Evolutionary conservation across 2,888 invertebrate genomes (phyloP), one percentile per base, ranked within the genome.

Genomic region (Parthenolecanium corni): DNA sequence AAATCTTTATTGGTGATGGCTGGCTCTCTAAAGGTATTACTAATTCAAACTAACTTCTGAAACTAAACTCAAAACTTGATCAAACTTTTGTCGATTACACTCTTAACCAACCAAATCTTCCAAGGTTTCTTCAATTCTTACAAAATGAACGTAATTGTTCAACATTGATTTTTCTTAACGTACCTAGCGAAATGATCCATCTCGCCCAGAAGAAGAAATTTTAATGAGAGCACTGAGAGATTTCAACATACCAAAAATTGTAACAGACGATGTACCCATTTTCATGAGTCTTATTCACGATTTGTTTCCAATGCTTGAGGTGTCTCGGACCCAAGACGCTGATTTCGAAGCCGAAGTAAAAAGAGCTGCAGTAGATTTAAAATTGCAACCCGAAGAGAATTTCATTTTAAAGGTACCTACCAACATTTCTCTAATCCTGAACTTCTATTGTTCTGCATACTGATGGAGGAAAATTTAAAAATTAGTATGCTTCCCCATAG

Each of bases 211-310:
- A 76, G 93, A 94, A 74, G 91, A 93, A 78, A 92, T 92, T 40
- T 74, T 94, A 53, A 94, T 94, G 93, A 79, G 94, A 73, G 94
- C 94, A 0, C 73, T 94, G 68, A 78, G 94, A 74, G 94, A 94
- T 77, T 94, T 94, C 73, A 94, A 94, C 73, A 85, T 90, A 64
- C 94, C 94, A 0, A 94, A 94, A 78, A 92, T 94, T 68, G 84
- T 94, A 9, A 89, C 92, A 0, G 93, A 94, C 70, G 94, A 94
- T 71, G 82, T 85, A 64, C 85, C 90, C 0, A 86, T 94, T 1
- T 94, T 94, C 72, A 89, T 94, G 89, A 94, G 93, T 14, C 79
- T 94, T 21, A 93, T 94, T 68, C 89, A 91, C 0, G 94, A 94
- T 73, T 75, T 94, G 66, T 94, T 94, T 76, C 94, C 94, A 0